A percentile compares a stretch with the other conserved stretches of the same genome.
Conservation (phyloP, 2,797 vertebrate genomes). For the Meriones psammophilus region DNA sequence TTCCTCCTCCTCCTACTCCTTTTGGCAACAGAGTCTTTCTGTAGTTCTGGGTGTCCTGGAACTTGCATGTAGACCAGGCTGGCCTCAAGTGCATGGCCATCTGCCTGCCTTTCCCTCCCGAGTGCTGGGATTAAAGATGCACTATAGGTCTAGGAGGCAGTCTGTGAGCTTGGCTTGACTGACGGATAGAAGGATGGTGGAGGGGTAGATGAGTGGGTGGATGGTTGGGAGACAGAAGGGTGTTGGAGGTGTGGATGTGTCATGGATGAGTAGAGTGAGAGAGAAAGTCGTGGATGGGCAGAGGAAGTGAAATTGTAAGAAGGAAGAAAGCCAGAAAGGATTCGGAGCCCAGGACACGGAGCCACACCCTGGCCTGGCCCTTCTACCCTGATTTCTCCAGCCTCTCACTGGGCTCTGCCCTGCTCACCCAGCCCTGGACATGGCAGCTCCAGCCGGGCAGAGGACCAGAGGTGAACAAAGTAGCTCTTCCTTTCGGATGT, state of each 20-base stretch:
- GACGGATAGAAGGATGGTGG: not conserved
- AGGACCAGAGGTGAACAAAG: not conserved
- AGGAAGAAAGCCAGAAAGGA: not conserved
- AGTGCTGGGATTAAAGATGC: not conserved
- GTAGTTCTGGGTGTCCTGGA: not conserved
- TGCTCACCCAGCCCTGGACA: not conserved
- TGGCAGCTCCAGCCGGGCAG: not conserved
- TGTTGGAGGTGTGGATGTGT: rapidly evolving
- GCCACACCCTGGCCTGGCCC: not conserved
- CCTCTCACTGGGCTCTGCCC: not conserved
- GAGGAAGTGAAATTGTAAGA: not conserved
- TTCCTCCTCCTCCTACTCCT: not conserved
- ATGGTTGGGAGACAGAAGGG: not conserved
- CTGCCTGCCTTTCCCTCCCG: not conserved
- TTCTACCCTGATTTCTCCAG: not conserved
- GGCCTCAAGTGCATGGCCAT: not conserved
- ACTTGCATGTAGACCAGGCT: not conserved
- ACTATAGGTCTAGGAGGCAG: not conserved
- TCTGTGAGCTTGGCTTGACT: not conserved
- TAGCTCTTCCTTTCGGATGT: constrained; percentile 34
- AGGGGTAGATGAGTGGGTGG: not conserved
- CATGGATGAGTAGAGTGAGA: not conserved
- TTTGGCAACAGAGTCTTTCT: not conserved
- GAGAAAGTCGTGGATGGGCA: not conserved
- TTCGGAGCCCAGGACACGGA: not conserved